A percentile compares a stretch with the other conserved stretches of the same genome.
These are phyloP conservation scores for Thymallus thymallus DNA, from an alignment of 2,113 vertebrate species.

Conservation along the genomic window DNA sequence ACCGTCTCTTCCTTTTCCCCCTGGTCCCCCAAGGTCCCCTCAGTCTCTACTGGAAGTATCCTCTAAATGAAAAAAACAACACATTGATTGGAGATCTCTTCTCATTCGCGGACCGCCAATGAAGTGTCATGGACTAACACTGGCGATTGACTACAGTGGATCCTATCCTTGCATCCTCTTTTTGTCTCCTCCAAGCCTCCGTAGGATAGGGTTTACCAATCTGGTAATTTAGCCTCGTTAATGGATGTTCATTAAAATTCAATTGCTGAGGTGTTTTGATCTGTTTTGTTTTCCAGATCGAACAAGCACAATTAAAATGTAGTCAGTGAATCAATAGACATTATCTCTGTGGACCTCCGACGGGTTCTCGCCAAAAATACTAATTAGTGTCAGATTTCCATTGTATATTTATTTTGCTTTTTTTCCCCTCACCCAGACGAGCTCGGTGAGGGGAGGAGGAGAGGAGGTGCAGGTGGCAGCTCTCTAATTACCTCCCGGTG, in stretches of 20 bases:
- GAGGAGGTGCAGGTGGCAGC: slow-evolving; percentile 59
- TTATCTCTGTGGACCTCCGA: slow-evolving; percentile 51
- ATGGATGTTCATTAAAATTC: slow-evolving; percentile 59
- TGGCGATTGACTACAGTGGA: not conserved
- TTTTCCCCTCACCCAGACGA: slow-evolving; percentile 24
- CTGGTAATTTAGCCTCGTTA: slow-evolving; percentile 42
- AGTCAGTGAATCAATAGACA: slow-evolving; percentile 39
- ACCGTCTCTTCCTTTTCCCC: not conserved
- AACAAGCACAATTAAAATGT: slow-evolving; percentile 60
- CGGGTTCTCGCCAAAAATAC: slow-evolving; percentile 55
- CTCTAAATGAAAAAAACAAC: not conserved
- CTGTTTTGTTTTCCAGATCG: slow-evolving; percentile 50
- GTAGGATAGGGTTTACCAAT: slow-evolving; percentile 30
- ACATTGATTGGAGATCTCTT: not conserved
- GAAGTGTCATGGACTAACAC: not conserved
- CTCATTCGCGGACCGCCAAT: not conserved
- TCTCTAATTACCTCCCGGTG: slow-evolving; percentile 68
- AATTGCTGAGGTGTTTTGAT: slow-evolving; percentile 48
- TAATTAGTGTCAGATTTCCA: slow-evolving; percentile 70
- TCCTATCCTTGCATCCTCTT: slow-evolving; percentile 3
- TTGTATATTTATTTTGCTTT: slow-evolving; percentile 57
- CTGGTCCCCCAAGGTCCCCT: not conserved
- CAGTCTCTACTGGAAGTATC: not conserved
- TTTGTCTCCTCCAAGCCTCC: slow-evolving; percentile 1
- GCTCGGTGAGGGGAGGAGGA: slow-evolving; percentile 13